Evolutionary conservation across 2,797 vertebrate species (phyloP).

Genomic region (Bufotes viridis): DNA sequence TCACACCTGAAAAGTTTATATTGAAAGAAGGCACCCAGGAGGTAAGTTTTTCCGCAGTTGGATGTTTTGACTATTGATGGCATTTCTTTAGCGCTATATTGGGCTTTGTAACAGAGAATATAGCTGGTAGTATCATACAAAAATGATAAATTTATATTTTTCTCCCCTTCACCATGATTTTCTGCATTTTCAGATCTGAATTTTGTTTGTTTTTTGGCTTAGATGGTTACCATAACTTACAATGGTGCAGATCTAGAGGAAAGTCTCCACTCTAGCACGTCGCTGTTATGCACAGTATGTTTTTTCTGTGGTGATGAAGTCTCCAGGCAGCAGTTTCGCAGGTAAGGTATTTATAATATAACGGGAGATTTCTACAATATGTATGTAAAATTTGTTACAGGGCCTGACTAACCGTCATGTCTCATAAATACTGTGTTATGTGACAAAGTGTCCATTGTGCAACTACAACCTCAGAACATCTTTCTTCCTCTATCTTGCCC

Average conservation of each 20-base stretch:
- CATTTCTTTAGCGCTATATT: background rate
- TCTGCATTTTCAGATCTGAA: background rate
- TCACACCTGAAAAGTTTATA: constrained; percentile 91
- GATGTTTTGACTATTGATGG: background rate
- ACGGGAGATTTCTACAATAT: too few relatives aligned
- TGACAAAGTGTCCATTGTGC: too few relatives aligned
- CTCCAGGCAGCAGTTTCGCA: constrained; percentile 88
- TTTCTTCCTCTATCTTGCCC: background rate
- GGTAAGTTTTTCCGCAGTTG: constrained; percentile 72
- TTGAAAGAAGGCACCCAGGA: constrained; percentile 88
- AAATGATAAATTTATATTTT: too few relatives aligned
- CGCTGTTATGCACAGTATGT: constrained; percentile 83
- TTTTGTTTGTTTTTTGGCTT: constrained; percentile 33
- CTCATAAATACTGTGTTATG: too few relatives aligned
- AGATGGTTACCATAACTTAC: constrained; percentile 88
- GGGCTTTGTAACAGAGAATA: background rate
- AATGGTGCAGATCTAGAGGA: constrained; percentile 77
- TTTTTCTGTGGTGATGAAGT: constrained; percentile 95
- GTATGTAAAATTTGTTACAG: background rate
- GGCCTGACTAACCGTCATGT: background rate
- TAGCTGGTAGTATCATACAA: too few relatives aligned
- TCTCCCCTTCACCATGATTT: background rate
- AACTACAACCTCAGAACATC: too few relatives aligned
- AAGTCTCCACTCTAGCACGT: constrained; percentile 66
- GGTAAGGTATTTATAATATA: constrained; percentile 71